Base-by-base conservation (phyloP, 2,113 vertebrate genomes). In the Scomber colias region DNA sequence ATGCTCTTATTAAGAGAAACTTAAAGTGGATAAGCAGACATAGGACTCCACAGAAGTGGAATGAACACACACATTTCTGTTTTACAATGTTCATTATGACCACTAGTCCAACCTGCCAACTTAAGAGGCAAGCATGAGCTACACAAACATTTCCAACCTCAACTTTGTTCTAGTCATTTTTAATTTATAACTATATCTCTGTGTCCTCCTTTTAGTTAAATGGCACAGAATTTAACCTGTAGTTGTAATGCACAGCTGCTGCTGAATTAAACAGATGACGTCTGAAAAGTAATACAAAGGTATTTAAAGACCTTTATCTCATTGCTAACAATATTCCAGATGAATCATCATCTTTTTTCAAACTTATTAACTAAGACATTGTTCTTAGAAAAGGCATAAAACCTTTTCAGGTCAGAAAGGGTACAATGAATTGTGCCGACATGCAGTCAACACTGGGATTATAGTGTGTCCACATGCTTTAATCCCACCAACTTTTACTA, bases 61-160 rank as follows among this genome's bases (percentile, higher is more conserved):
- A 9, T 21, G n/a, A 61, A 67, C 48, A 14, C 8, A 24, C 11
- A 5, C 27, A 10, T 2, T 2, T 48, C 30, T 55, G 15, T 48
- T 30, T 46, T 16, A 35, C 1, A 21, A 65, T 19, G 16, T 15
- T 75, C n/a, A 31, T 24, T 53, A 6, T 60, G 27, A 73, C 59
- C 11, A 48, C 12, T 16, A 13, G 44, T 40, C 5, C 11, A 61
- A 2, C 5, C 21, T 51, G 11, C 14, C 13, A 67, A 14, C 49
- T 9, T 11, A 17, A 50, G 2, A 79, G 2, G 0, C 17, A 53
- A 59, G 31, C 21, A 21, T 45, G 7, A 63, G 19, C 14, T 1
- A 79, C 14, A 59, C 48, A 76, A 62, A 27, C 24, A 17, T 30
- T 19, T 4, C 21, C 12, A 13, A 60, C 44, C 49, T 67, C n/a